Base-by-base conservation (phyloP, 1,140 invertebrate genomes). In the Saxidomus purpurata region DNA sequence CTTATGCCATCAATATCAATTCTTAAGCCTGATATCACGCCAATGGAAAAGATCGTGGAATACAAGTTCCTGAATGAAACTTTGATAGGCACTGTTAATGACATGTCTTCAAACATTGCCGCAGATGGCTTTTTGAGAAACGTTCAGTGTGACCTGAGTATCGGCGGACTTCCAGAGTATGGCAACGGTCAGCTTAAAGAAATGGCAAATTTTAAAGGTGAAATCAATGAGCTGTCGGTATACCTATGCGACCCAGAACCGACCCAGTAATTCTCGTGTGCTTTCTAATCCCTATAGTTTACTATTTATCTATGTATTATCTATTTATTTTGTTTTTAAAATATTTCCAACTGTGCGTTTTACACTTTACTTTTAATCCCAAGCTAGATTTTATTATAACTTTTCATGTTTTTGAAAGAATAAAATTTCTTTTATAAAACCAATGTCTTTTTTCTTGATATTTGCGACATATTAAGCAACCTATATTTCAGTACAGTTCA, bases 201-300 rank as follows among this genome's bases (percentile, higher is more conserved):
- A 11, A 17, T 47, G 15, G 11, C 31, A 22, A 49, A 34, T 3
- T 87, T 87, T 59, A 61, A 63, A 34, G 85, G 85, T 13, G 19
- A n/a, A 3, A 43, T 87, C 6, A 38, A 79, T 67, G 71, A 87
- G 36, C 25, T 87, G 0, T 28, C 55, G 2, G 28, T 87, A 0
- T 87, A 79, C 36, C 22, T 63, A 0, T 87, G 85, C 40, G 69
- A 87, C 28, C 85, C 85, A 25, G 84, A 84, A 15, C 36, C 34
- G 36, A 22, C 22, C 15, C 22, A 22, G 36, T 22, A 74, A 74
- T 38, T 74, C 25, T n/a, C n/a, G n/a, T n/a, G n/a, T n/a, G n/a
- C n/a, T n/a, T n/a, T n/a, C n/a, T n/a, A n/a, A n/a, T n/a, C n/a
- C n/a, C n/a, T n/a, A n/a, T n/a, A n/a, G n/a, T n/a, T n/a, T n/a